Conservation (phyloP, 2,797 vertebrate species). For the Coreius guichenoti region DNA sequence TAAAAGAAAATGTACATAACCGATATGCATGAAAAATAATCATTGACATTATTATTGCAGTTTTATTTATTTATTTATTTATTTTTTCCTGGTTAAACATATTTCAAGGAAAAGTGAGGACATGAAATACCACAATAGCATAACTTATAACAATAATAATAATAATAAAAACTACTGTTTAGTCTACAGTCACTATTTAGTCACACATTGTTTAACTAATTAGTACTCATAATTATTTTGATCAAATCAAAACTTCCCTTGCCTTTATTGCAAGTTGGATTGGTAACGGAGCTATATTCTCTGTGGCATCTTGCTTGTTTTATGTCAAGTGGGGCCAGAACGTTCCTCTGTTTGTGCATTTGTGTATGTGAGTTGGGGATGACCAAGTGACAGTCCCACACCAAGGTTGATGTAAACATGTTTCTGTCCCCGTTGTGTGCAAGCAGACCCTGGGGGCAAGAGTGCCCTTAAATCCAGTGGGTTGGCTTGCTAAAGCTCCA, state of each 20-base stretch:
- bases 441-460: slow-evolving; percentile 69
- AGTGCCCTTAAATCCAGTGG: slow-evolving; percentile 68
- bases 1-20: no score
- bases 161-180: not conserved
- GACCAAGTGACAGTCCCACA: slow-evolving; percentile 55
- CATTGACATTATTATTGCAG: not conserved
- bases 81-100: not conserved
- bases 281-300: slow-evolving; percentile 42
- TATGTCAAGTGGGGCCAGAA: slow-evolving; percentile 73
- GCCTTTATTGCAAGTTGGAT: not conserved
- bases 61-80: no score
- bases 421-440: slow-evolving; percentile 67
- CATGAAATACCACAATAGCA: not conserved
- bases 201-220: not conserved
- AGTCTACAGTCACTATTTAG: not conserved
- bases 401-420: slow-evolving; percentile 67
- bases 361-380: slow-evolving; percentile 53
- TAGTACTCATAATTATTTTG: not conserved
- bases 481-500: slow-evolving; percentile 66
- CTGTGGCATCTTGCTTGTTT: slow-evolving; percentile 58
- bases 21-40: not conserved
- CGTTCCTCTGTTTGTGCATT: slow-evolving; percentile 58
- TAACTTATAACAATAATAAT: not conserved
- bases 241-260: not conserved
- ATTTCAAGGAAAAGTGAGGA: not conserved